These are phyloP conservation scores for Petaurus breviceps DNA, from an alignment of 2,113 vertebrate species.

Conservation along the genomic window DNA sequence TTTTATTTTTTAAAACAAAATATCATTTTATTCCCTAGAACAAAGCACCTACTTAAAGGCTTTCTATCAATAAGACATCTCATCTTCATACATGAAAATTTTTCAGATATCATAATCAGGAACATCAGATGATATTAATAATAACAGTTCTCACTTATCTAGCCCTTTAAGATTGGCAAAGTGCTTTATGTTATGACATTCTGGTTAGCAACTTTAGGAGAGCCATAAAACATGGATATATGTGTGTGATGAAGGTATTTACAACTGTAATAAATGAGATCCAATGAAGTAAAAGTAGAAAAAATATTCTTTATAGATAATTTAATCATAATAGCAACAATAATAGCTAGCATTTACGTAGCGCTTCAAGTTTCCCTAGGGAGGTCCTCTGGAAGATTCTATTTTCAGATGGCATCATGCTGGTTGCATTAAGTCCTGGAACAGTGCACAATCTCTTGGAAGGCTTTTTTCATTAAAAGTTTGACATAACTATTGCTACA, in stretches of 20 bases:
- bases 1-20: not conserved
- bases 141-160: not conserved
- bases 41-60: not conserved
- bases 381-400: not conserved
- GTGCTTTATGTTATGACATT: not conserved
- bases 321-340: not conserved
- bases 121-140: not conserved
- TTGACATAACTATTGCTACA: not conserved
- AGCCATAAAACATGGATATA: not conserved
- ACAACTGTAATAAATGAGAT: not conserved
- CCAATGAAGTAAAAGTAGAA: not conserved
- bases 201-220: not conserved
- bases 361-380: not conserved
- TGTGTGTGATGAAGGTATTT: not conserved
- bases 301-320: not conserved
- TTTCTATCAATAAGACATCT: not conserved
- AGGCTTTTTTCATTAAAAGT: not conserved
- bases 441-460: not conserved
- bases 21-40: not conserved
- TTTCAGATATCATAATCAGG: not conserved
- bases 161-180: not conserved
- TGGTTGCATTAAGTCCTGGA: not conserved
- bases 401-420: not conserved
- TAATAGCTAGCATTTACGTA: not conserved
- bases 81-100: not conserved